A percentile compares a stretch with the other conserved stretches of the same genome.
These are phyloP conservation scores for Drosophila pachea DNA, from an alignment of 1,140 invertebrate species.

Conservation along the genomic window DNA sequence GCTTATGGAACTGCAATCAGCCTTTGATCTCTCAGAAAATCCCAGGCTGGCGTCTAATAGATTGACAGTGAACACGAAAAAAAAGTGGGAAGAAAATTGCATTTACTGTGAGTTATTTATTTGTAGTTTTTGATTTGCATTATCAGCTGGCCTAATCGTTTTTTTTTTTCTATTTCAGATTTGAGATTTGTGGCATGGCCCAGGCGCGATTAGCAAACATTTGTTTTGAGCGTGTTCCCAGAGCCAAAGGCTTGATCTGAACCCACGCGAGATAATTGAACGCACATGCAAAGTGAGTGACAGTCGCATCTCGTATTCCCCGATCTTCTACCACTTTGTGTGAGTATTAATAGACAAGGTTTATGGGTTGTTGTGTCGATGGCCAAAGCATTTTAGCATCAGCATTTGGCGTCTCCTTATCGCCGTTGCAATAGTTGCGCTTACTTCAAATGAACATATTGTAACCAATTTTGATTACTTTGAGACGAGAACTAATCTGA, in stretches of 20 bases:
- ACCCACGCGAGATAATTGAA: constrained; percentile 54
- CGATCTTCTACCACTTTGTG: constrained; percentile 2
- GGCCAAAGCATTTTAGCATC: constrained; percentile 21
- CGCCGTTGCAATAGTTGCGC: neutral
- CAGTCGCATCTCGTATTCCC: constrained; percentile 20
- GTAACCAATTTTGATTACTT: constrained; percentile 12
- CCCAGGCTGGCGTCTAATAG: constrained; percentile 7
- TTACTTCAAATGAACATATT: constrained; percentile 5
- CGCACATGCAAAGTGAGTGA: constrained; percentile 48
- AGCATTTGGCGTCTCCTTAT: constrained; percentile 17
- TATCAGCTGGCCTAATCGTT: constrained; percentile 60
- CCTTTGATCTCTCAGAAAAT: constrained; percentile 40
- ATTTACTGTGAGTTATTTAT: constrained; percentile 37
- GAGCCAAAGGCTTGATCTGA: constrained; percentile 38
- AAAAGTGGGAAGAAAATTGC: constrained; percentile 17
- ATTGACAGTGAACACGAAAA: constrained; percentile 4
- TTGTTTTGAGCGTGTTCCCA: constrained; percentile 70
- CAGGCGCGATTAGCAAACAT: constrained; percentile 59
- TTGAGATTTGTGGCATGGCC: constrained; percentile 58
- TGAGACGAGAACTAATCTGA: neutral
- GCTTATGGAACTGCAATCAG: constrained; percentile 44
- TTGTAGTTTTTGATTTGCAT: constrained; percentile 35
- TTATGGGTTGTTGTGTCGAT: constrained; percentile 51
- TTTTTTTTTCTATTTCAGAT: constrained; percentile 22
- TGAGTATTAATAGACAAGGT: constrained; percentile 55